These are phyloP conservation scores for Polypedilum pembai DNA, from an alignment of 1,140 invertebrate species.

Conservation along the genomic window DNA sequence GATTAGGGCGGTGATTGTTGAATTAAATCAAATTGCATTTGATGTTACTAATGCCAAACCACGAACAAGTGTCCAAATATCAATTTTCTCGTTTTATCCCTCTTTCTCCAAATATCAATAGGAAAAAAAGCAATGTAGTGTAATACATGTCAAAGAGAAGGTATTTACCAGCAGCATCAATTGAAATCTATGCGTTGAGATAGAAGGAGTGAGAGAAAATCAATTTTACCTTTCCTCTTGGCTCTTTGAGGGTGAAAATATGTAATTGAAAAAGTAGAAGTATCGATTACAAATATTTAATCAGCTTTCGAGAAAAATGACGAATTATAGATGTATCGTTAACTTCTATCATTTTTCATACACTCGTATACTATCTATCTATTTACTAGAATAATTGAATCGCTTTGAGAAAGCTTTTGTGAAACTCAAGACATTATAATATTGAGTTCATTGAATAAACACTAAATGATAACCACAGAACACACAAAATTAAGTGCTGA, in stretches of 20 bases:
- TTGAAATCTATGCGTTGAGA: background rate
- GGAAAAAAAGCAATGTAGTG: no score
- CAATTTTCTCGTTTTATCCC: background rate
- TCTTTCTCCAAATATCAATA: no score
- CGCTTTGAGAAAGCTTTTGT: no score
- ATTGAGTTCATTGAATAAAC: no score
- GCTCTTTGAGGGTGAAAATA: no score
- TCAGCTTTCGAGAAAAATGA: constrained; percentile 2
- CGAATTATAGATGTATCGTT: background rate
- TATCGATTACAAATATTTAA: constrained; percentile 22
- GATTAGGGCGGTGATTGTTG: background rate
- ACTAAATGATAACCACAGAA: no score
- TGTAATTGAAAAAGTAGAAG: background rate
- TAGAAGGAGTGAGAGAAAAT: background rate
- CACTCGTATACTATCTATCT: no score
- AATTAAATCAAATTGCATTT: constrained; percentile 13
- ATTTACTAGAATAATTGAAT: no score
- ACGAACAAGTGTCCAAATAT: constrained; percentile 24
- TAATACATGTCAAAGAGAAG: no score
- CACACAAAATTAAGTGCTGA: no score
- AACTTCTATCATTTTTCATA: no score
- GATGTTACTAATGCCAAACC: background rate
- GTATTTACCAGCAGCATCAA: background rate
- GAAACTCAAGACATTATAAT: no score
- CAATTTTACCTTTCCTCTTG: background rate